Evolutionary conservation across 2,888 invertebrate genomes (phyloP), one percentile per base, ranked within the genome.

Genomic region (Subacronicta megacephala): DNA sequence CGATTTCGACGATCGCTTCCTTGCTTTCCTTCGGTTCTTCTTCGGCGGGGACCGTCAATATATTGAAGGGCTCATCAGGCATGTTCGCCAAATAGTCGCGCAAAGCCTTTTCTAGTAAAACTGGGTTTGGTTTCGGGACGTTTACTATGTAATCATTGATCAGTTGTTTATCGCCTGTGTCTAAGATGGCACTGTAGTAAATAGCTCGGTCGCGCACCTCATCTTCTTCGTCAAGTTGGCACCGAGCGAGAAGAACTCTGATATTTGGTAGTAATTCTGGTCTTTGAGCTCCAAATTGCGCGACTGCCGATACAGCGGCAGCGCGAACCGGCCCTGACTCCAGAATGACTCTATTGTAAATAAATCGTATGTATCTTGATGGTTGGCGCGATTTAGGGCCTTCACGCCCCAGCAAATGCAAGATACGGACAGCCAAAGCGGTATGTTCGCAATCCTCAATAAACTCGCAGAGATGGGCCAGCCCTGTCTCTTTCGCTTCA

Each of bases 361-460:
- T 97, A 68, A 97, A 98, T 1, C 98, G 95, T 60, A 98, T 98
- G 76, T 97, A 97, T 43, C 96, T 95, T 0, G 98, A 98, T 0
- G 99, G 99, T 70, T 98, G 98, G 75, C 97, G 97, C 0, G 99
- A 98, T 72, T 98, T 97, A 0, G 99, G 99, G 0, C 99, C 99
- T 92, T 99, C 99, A 62, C 98, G 97, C 0, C 99, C 99, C 0
- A 99, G 94, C 51, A 99, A 94, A 94, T 99, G 99, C 36, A 99
- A 95, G 74, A 99, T 99, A 23, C 99, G 95, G 0, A 99, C 99
- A 3, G 99, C 99, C 71, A 99, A 95, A 53, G 98, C 98, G 0
- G 98, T 97, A 87, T 99, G 99, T 82, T 99, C 99, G 84, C 99
- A 99, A 89, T 99, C 99, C 85, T 99, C 99, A 74, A 99, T 99